Percentiles rank a stretch among this genome's conserved stretches.
Evolutionary conservation across 2,888 invertebrate genomes (phyloP).

Genomic region (Phragmatobia fuliginosa): DNA sequence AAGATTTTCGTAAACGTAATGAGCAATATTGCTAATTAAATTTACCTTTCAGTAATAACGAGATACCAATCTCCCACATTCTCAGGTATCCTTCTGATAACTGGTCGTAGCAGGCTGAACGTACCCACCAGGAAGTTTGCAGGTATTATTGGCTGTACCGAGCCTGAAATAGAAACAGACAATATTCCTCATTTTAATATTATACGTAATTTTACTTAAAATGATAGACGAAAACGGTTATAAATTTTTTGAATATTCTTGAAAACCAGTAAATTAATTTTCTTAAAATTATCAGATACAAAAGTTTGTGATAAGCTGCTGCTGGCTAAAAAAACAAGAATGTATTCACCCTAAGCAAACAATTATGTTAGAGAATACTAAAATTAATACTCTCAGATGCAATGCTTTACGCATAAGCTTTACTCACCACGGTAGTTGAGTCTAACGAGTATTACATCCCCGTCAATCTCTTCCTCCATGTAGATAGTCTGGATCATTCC

Average conservation of each 20-base stretch:
- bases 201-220: neutral
- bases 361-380: too few species aligned
- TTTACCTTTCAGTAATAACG: slow-evolving; percentile 71
- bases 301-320: neutral
- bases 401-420: neutral
- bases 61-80: slow-evolving; percentile 66
- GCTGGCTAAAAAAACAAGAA: neutral
- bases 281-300: neutral
- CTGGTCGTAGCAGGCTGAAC: slow-evolving; percentile 63
- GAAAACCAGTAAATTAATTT: neutral
- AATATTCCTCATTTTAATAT: neutral
- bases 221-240: neutral
- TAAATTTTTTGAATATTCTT: neutral
- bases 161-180: slow-evolving; percentile 26
- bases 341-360: too few species aligned
- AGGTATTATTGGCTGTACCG: slow-evolving; percentile 54
- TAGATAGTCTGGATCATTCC: slow-evolving; percentile 76
- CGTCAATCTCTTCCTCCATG: slow-evolving; percentile 81
- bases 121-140: slow-evolving; percentile 56
- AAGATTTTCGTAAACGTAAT: neutral
- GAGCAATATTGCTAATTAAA: neutral
- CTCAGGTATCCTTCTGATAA: slow-evolving; percentile 53
- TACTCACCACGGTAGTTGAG: slow-evolving; percentile 79
- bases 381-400: neutral
- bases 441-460: slow-evolving; percentile 74